Conservation (phyloP, 2,888 invertebrate species). For the Pyrgus malvae region DNA sequence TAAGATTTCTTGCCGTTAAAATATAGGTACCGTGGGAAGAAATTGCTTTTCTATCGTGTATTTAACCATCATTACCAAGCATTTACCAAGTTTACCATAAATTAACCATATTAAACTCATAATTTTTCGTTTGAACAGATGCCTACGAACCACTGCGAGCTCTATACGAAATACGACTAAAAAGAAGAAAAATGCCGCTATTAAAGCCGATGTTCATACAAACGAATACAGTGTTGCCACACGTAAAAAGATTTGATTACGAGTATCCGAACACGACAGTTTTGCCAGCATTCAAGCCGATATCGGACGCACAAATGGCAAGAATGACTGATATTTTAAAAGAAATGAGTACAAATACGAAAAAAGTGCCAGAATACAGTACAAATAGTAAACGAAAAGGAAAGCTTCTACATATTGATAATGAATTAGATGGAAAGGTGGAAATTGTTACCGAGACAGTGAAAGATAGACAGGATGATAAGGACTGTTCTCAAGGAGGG, state of each 20-base stretch:
- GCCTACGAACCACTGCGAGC: slow-evolving; percentile 75
- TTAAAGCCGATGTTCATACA: slow-evolving; percentile 74
- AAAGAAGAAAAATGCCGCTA: slow-evolving; percentile 43
- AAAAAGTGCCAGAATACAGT: slow-evolving; percentile 35
- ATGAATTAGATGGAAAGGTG: slow-evolving; percentile 30
- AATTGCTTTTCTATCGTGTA: no score
- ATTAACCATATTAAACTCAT: slow-evolving; percentile 27
- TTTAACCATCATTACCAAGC: no score
- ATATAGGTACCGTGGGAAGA: no score
- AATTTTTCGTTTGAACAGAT: slow-evolving; percentile 66
- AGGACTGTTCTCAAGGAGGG: slow-evolving; percentile 86
- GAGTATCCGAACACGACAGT: slow-evolving; percentile 56
- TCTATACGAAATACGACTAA: slow-evolving; percentile 45
- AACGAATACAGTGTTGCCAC: slow-evolving; percentile 44
- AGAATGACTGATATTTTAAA: slow-evolving; percentile 65
- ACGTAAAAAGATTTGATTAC: slow-evolving; percentile 50
- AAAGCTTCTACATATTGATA: slow-evolving; percentile 43
- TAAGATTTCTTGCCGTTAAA: no score
- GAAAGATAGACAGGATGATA: slow-evolving; percentile 64
- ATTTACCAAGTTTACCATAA: no score
- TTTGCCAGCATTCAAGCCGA: slow-evolving; percentile 69
- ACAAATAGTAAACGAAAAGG: slow-evolving; percentile 51
- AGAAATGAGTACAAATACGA: slow-evolving; percentile 43
- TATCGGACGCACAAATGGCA: slow-evolving; percentile 68
- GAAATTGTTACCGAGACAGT: slow-evolving; percentile 35